phyloP scores from a whole-genome alignment of 2,113 vertebrate species.

The Lepidothrix coronata region DNA sequence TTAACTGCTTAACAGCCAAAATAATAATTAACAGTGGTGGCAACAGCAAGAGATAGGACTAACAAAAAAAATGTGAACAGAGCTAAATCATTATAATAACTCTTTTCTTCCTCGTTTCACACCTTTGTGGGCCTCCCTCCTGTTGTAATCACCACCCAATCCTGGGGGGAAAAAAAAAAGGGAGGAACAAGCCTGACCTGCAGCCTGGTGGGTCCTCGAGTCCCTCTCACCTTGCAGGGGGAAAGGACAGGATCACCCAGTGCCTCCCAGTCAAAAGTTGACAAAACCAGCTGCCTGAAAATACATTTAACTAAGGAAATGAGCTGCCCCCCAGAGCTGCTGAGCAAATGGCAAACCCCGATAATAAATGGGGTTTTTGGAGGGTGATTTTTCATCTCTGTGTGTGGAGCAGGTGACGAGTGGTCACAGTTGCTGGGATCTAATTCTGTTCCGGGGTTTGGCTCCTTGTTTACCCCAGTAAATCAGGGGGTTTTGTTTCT shows the following conservation, averaged over 20 bases:
- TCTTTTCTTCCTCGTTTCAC: background rate
- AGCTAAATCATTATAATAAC: background rate
- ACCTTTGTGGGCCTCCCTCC: background rate
- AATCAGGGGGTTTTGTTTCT: background rate
- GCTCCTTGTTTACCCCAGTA: background rate
- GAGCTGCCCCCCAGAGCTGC: background rate
- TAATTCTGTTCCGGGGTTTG: background rate
- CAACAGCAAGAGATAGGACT: background rate
- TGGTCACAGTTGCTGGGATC: background rate
- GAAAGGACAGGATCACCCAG: background rate
- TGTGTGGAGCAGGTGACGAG: background rate
- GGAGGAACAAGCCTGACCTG: background rate
- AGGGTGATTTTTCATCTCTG: background rate
- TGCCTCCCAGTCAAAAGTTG: background rate
- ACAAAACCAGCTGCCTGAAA: background rate
- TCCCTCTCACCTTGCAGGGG: background rate
- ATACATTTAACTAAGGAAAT: background rate
- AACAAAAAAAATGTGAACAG: background rate
- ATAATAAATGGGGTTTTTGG: background rate
- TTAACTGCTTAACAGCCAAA: background rate
- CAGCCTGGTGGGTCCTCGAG: background rate
- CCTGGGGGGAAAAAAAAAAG: background rate
- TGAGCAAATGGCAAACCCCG: background rate
- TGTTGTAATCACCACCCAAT: background rate
- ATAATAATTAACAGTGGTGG: background rate